These are phyloP conservation scores for Ailurus styani DNA, from an alignment of 2,113 vertebrate species.

Conservation along the genomic window DNA sequence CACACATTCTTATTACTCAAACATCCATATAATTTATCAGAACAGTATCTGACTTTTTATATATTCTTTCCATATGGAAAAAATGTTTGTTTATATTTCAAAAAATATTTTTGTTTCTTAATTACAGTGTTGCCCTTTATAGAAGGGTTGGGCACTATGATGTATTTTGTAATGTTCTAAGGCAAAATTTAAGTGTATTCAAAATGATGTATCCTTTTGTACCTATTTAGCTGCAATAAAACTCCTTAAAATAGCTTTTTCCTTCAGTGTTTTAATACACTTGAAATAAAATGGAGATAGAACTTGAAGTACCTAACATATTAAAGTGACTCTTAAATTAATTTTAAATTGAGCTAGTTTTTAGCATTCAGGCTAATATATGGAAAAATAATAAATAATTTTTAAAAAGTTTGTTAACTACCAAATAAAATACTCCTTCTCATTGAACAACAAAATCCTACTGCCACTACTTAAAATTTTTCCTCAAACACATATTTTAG, in stretches of 20 bases:
- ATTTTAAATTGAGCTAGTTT: slow-evolving; percentile 18
- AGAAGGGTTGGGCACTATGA: not conserved
- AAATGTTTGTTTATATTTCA: not conserved
- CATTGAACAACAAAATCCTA: not conserved
- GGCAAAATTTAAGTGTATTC: not conserved
- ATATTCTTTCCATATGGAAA: not conserved
- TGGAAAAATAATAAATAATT: not conserved
- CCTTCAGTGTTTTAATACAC: not conserved
- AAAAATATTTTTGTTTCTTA: not conserved
- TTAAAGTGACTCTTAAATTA: slow-evolving; percentile 32
- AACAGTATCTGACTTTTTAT: not conserved
- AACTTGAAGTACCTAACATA: not conserved
- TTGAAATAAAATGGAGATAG: not conserved
- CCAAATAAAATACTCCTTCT: not conserved
- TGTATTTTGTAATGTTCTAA: not conserved
- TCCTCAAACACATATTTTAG: not conserved
- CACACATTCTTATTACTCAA: not conserved
- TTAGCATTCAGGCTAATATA: slow-evolving; percentile 45
- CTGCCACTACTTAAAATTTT: not conserved
- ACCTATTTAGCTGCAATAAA: not conserved
- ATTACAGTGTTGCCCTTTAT: not conserved
- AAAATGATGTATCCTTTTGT: not conserved
- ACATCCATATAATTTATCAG: not conserved
- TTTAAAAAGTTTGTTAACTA: not conserved
- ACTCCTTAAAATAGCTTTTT: not conserved